These are phyloP conservation scores for Sitobion miscanthi DNA, from an alignment of 1,140 invertebrate species.

Conservation along the genomic window DNA sequence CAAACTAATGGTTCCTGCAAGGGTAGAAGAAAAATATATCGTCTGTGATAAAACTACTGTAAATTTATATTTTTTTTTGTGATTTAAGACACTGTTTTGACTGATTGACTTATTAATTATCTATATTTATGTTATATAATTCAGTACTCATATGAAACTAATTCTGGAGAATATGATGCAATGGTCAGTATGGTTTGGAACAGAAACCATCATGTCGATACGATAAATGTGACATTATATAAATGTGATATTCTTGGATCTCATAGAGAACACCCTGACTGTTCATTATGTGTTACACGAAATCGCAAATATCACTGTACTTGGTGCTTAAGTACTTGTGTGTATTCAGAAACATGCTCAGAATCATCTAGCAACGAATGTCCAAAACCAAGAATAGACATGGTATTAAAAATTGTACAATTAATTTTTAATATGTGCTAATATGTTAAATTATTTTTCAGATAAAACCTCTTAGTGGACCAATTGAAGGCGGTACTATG, in stretches of 20 bases:
- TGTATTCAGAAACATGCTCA: slow-evolving; percentile 81
- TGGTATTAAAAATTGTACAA: slow-evolving; percentile 66
- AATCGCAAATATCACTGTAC: slow-evolving; percentile 87
- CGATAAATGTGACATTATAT: slow-evolving; percentile 87
- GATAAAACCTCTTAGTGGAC: slow-evolving; percentile 93
- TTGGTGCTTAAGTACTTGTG: slow-evolving; percentile 89
- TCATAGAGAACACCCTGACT: slow-evolving; percentile 89
- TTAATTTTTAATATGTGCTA: neutral
- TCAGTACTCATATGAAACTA: slow-evolving; percentile 85
- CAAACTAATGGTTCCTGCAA: slow-evolving; percentile 84
- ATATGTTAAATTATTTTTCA: slow-evolving; percentile 62
- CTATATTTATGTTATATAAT: slow-evolving; percentile 58
- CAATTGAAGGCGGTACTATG: slow-evolving; percentile 92
- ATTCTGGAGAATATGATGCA: slow-evolving; percentile 84
- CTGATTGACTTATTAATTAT: neutral
- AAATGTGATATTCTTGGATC: slow-evolving; percentile 94
- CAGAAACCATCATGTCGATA: slow-evolving; percentile 88
- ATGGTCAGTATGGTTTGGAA: slow-evolving; percentile 92
- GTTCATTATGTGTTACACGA: slow-evolving; percentile 89
- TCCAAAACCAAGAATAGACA: slow-evolving; percentile 90
- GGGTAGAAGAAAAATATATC: slow-evolving; percentile 81
- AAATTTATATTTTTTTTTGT: slow-evolving; percentile 60
- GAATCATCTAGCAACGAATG: slow-evolving; percentile 79
- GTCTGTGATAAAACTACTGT: slow-evolving; percentile 88
- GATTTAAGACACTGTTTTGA: neutral